Conservation (phyloP, 2,888 invertebrate species). For the Aplocera efformata region DNA sequence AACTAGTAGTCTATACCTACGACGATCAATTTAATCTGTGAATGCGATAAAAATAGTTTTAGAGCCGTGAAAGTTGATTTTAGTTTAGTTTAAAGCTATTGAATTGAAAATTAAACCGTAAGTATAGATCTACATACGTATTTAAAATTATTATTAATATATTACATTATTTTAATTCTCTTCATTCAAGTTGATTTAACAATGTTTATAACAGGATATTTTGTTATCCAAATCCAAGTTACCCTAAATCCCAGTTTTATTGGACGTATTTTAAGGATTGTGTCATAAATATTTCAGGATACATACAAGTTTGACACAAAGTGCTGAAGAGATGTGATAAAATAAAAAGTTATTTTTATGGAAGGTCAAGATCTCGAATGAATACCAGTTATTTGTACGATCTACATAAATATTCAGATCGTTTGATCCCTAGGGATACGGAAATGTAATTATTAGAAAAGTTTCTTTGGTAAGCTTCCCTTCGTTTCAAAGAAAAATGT, state of each 20-base stretch:
- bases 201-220: slow-evolving; percentile 13
- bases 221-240: slow-evolving; percentile 16
- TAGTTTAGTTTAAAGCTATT: too few relatives aligned
- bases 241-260: slow-evolving; percentile 21
- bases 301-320: slow-evolving; percentile 22
- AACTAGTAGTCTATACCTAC: too few relatives aligned
- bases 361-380: slow-evolving; percentile 7
- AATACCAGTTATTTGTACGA: slow-evolving; percentile 7
- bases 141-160: too few relatives aligned
- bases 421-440: slow-evolving; percentile 6
- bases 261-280: slow-evolving; percentile 25
- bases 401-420: slow-evolving; percentile 6
- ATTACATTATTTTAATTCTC: too few relatives aligned
- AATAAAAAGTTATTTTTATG: slow-evolving; percentile 23
- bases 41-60: too few relatives aligned
- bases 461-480: too few relatives aligned
- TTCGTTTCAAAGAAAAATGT: too few relatives aligned
- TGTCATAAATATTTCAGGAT: slow-evolving; percentile 25
- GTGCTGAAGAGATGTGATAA: slow-evolving; percentile 22
- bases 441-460: slow-evolving; percentile 4
- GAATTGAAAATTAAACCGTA: too few relatives aligned
- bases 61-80: too few relatives aligned
- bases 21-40: too few relatives aligned
- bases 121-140: too few relatives aligned
- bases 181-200: slow-evolving; percentile 16